Base-by-base conservation (phyloP, 2,888 invertebrate genomes). In the Sinohyriopsis cumingii region DNA sequence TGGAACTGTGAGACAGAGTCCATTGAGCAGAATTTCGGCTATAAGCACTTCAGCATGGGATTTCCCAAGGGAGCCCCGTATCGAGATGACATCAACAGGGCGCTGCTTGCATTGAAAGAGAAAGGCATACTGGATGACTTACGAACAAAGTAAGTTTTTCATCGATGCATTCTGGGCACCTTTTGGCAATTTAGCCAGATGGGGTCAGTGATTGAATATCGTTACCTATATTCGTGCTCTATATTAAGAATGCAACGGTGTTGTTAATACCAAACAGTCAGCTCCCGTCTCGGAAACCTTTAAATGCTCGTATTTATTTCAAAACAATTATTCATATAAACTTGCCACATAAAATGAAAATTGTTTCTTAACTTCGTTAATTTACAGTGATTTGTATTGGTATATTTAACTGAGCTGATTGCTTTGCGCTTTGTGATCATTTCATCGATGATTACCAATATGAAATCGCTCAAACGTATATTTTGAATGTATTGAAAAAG, bases 41-140 rank as follows among this genome's bases (percentile, higher is more conserved):
- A 77, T 55, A 86, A 85, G 59, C 82, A 85, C 64, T 86, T 82
- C 68, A 80, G 84, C 25, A 75, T 86, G 24, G 86, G 84, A 3
- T 84, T 86, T 60, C 86, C 86, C 0, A 81, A 81, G 61, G 85
- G 85, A 15, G 86, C 86, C 6, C 85, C 85, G 1, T 86, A 85
- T 66, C 71, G 82, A 25, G 84, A 85, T 57, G 84, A 85, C 63
- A 82, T 85, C 28, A 86, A 86, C 67, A 68, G 79, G 55, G 84
- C 80, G 1, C 68, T 86, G 5, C 69, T 86, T 59, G 72, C 75
- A 24, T 73, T 86, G 9, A 86, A 86, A 68, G 86, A 86, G 68
- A 73, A 77, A 18, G 85, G 84, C 9, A 66, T 69, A 1, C 66
- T 86, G 60, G 86, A 86, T 67, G 45, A 66, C 5, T 67, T 86